Percentiles rank a stretch among this genome's conserved stretches.
These are phyloP conservation scores for Syrmaticus mikado DNA, from an alignment of 2,113 vertebrate genomes.

Conservation along the genomic window DNA sequence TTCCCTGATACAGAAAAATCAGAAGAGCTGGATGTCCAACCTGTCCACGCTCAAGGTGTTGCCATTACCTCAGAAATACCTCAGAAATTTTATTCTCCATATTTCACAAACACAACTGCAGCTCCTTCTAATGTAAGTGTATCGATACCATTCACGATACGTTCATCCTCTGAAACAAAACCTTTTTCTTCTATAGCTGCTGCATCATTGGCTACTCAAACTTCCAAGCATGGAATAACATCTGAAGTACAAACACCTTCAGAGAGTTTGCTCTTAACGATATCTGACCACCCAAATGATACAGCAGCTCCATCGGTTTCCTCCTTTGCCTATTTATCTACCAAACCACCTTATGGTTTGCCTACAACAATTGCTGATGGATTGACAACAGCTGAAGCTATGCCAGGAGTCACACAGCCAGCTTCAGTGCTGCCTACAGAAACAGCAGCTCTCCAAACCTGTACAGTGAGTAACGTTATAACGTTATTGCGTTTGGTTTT, in stretches of 20 bases:
- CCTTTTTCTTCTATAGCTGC: neutral
- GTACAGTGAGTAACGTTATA: conserved; percentile 73
- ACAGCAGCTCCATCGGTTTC: conserved; percentile 18
- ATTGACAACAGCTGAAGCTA: neutral
- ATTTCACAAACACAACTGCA: neutral
- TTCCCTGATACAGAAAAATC: neutral
- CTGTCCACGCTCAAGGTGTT: neutral
- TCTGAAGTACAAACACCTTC: neutral
- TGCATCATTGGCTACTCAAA: neutral
- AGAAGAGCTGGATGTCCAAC: neutral
- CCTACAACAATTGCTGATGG: conserved; percentile 34
- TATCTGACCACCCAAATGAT: conserved; percentile 14
- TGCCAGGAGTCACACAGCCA: neutral
- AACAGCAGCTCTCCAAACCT: conserved; percentile 45
- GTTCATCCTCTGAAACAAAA: neutral
- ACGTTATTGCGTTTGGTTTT: neutral
- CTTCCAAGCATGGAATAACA: neutral
- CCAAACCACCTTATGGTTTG: conserved; percentile 4
- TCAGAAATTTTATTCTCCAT: neutral
- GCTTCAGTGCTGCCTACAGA: conserved; percentile 19
- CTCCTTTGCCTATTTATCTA: conserved; percentile 5
- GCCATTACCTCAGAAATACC: neutral
- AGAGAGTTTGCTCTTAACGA: neutral
- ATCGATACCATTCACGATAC: neutral
- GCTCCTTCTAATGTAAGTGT: neutral